A percentile compares a stretch with the other conserved stretches of the same genome.
Conservation (phyloP, 1,140 invertebrate species). For the Atta cephalotes region DNA sequence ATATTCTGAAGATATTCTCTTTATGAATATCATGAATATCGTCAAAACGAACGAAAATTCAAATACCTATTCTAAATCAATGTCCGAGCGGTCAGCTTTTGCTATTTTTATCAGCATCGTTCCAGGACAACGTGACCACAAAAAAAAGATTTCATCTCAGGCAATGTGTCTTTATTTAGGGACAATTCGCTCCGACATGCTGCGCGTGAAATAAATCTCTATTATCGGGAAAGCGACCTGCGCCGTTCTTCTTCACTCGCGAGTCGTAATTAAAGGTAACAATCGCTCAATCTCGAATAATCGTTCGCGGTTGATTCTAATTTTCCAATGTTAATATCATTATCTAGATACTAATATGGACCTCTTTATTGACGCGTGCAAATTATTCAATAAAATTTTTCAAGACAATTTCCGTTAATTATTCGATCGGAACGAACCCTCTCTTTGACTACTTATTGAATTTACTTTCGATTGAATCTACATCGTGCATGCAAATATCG, state of each 20-base stretch:
- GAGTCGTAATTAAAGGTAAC: conserved; percentile 33
- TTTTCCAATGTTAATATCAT: conserved; percentile 36
- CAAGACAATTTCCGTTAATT: neutral
- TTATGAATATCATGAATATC: neutral
- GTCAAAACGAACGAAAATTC: neutral
- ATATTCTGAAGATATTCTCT: neutral
- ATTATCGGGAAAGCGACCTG: conserved; percentile 45
- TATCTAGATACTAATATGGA: neutral
- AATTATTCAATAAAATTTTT: conserved; percentile 16
- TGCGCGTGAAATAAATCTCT: conserved; percentile 50
- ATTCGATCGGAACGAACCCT: conserved; percentile 3
- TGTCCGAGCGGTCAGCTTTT: neutral
- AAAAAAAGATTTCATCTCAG: conserved; percentile 54
- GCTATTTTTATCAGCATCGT: neutral
- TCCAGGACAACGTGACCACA: neutral
- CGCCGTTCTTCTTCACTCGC: conserved; percentile 6
- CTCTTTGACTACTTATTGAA: conserved; percentile 51
- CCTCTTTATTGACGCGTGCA: conserved; percentile 6
- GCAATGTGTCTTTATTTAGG: conserved; percentile 55
- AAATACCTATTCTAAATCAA: neutral
- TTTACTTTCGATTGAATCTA: conserved; percentile 2
- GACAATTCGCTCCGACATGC: conserved; percentile 28
- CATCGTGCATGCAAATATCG: conserved; percentile 24
- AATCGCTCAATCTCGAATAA: conserved; percentile 24
- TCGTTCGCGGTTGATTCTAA: conserved; percentile 10